Evolutionary conservation across 2,113 vertebrate genomes (phyloP).

Genomic region (Megaleporinus macrocephalus): DNA sequence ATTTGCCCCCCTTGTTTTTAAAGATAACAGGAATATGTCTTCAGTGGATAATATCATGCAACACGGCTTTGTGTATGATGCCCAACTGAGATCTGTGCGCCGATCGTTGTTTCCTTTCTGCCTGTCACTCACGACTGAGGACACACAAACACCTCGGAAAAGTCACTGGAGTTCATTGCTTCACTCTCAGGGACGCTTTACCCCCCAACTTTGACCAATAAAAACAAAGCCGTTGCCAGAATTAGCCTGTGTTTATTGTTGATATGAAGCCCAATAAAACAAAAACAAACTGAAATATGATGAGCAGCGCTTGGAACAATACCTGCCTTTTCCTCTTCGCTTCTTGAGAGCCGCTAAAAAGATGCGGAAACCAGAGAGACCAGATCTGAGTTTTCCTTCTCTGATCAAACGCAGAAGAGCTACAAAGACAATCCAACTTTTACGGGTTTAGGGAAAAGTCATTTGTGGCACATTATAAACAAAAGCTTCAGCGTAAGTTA

Average conservation of each 20-base stretch:
- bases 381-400: not conserved
- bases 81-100: conserved; percentile 38
- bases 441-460: too few species aligned
- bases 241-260: conserved; percentile 68
- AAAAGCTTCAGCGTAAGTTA: not conserved
- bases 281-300: conserved; percentile 66
- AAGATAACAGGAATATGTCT: not conserved
- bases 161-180: conserved; percentile 66
- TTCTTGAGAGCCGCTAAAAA: conserved; percentile 1
- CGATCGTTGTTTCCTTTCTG: conserved; percentile 20
- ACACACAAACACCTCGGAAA: conserved; percentile 43
- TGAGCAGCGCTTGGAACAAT: conserved; percentile 49
- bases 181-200: conserved; percentile 54
- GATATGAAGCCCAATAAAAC: conserved; percentile 61
- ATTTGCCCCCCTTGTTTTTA: too few species aligned
- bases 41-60: not conserved
- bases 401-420: not conserved
- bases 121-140: conserved; percentile 31
- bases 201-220: conserved; percentile 51
- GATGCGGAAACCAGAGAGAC: not conserved
- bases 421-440: not conserved
- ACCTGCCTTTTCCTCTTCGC: conserved; percentile 32
- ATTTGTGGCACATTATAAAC: not conserved
- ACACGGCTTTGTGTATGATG: not conserved
- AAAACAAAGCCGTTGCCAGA: conserved; percentile 65